Evolutionary conservation across 2,888 invertebrate species (phyloP), one percentile per base, ranked within the genome.

Genomic region (Gastrophysa polygoni): DNA sequence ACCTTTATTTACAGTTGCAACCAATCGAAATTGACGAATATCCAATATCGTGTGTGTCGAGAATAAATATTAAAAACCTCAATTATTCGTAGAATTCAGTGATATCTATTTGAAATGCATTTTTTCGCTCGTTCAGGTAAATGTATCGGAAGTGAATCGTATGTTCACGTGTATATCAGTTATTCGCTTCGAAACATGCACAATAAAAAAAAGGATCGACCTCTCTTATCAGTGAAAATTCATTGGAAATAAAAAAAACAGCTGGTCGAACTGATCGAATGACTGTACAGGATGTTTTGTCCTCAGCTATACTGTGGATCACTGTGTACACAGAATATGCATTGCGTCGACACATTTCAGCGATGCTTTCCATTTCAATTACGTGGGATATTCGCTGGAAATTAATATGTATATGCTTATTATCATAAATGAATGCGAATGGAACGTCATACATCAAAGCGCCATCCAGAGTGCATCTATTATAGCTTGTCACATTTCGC

Each of bases 361-460:
- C 43, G 43, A 24, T 54, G 20, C 34, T n/a, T 54, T 44, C 38
- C 10, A 54, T 52, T 52, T 52, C 52, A 52, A 52, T 52, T 52
- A 52, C 38, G 44, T 34, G 18, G 17, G 44, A 17, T 17, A 38
- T 54, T 54, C 17, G 24, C 14, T 8, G 2, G 21, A 54, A 54
- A 54, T 54, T 54, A 16, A 24, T 43, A 54, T 43, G 54, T 54
- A 54, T 54, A 54, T 28, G 54, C 28, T 43, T 5, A 54, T 54
- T 54, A 54, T 16, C 54, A 43, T 43, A 54, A 24, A 54, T 38
- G 54, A 43, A 54, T 54, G n/a, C 54, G 24, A 54, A 54, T 43
- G 43, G 43, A 43, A 52, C 14, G 11, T 17, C 14, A 52, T 52
- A 38, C 38, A 52, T 52, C 52, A 52, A 52, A 52, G 52, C 52